phyloP scores from a whole-genome alignment of 2,113 vertebrate species.

The Rhombomys opimus region DNA sequence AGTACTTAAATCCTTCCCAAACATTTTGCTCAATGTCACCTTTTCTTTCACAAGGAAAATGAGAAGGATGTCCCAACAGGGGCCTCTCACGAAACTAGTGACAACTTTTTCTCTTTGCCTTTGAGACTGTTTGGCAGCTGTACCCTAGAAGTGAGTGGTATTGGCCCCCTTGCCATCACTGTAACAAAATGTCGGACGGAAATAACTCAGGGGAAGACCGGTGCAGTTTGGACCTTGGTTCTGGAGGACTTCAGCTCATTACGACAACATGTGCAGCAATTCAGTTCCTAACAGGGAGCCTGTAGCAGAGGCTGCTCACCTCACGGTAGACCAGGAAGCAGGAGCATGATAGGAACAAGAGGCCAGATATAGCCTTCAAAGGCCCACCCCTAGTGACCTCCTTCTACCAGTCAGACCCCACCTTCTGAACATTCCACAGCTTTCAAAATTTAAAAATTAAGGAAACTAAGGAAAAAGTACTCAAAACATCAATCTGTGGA shows the following conservation, averaged over 20 bases:
- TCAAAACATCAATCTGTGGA: not conserved
- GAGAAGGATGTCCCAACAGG: slow-evolving; percentile 5
- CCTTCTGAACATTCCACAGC: not conserved
- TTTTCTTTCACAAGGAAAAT: slow-evolving; percentile 54
- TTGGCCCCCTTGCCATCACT: not conserved
- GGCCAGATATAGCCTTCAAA: not conserved
- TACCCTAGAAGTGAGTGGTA: not conserved
- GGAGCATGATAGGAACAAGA: not conserved
- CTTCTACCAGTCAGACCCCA: not conserved
- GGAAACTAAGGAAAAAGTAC: not conserved
- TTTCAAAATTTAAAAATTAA: not conserved
- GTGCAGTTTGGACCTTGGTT: not conserved
- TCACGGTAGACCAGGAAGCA: not conserved
- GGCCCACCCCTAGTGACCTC: not conserved
- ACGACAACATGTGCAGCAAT: not conserved
- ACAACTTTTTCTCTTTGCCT: not conserved
- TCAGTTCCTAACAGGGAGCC: not conserved
- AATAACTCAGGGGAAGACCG: not conserved
- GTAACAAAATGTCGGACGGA: not conserved
- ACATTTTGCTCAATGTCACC: not conserved
- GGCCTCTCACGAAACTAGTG: not conserved
- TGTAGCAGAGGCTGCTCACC: not conserved
- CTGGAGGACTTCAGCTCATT: not conserved
- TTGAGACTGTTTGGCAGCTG: not conserved
- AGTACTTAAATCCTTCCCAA: not conserved